These are phyloP conservation scores for Drosophila nigrodunni DNA, from an alignment of 1,140 invertebrate species.

Conservation along the genomic window DNA sequence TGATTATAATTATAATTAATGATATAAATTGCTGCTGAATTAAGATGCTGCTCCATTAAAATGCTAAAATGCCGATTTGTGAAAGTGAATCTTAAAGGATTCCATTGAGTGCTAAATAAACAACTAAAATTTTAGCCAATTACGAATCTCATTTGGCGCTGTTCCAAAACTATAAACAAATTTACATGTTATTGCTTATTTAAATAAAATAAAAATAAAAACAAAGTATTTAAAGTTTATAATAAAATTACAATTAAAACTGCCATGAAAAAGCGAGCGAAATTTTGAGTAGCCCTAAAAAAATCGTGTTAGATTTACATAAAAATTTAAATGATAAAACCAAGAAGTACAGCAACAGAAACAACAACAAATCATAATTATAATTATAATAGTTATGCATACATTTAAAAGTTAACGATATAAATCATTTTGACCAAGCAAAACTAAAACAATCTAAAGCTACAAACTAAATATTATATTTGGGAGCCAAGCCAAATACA, in stretches of 20 bases:
- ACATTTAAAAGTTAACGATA: constrained; percentile 26
- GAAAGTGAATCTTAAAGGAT: constrained; percentile 19
- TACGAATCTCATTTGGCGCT: constrained; percentile 67
- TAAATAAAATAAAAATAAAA: constrained; percentile 5
- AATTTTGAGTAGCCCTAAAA: constrained; percentile 36
- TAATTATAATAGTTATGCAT: constrained; percentile 11
- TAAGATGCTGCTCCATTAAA: constrained; percentile 23
- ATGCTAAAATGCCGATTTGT: constrained; percentile 30
- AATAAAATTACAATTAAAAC: constrained; percentile 57
- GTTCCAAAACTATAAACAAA: constrained; percentile 61
- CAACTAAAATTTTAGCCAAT: constrained; percentile 39
- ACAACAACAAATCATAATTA: constrained; percentile 4
- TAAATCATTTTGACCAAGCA: constrained; percentile 42
- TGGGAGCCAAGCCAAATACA: constrained; percentile 45
- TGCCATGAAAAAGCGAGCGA: constrained; percentile 59
- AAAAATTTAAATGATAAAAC: constrained; percentile 1
- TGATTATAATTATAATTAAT: constrained; percentile 8
- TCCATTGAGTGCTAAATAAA: constrained; percentile 14
- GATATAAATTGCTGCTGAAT: constrained; percentile 22
- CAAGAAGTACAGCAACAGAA: background rate
- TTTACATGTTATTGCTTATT: constrained; percentile 60
- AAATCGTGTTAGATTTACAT: constrained; percentile 20
- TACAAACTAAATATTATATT: constrained; percentile 24
- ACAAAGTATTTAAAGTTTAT: background rate
- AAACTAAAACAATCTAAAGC: constrained; percentile 26